Percentiles rank a stretch among this genome's conserved stretches.
Evolutionary conservation across 2,797 vertebrate species (phyloP).

Genomic region (Poeciliopsis turneri): DNA sequence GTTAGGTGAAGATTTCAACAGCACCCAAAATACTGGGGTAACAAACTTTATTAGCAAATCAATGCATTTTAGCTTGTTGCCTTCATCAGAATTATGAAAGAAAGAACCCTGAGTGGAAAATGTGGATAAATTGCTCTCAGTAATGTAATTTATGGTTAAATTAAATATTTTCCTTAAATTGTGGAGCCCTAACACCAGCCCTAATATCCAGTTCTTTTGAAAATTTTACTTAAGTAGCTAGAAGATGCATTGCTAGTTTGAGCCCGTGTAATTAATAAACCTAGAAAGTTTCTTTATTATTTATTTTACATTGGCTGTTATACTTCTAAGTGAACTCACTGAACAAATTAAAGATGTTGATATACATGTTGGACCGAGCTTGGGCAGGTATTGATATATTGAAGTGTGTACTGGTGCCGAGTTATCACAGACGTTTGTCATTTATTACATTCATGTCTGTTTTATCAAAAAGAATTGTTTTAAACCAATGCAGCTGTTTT

Average conservation of each 20-base stretch:
- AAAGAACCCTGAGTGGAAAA: background rate
- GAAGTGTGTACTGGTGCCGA: too few relatives aligned
- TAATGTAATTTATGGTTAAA: background rate
- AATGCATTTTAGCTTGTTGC: background rate
- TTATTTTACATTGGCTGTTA: too few relatives aligned
- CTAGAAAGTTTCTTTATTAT: background rate
- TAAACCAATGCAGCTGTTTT: too few relatives aligned
- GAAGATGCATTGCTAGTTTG: background rate
- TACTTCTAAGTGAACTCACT: too few relatives aligned
- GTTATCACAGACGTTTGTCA: too few relatives aligned
- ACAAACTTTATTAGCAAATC: background rate
- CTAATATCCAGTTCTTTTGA: background rate
- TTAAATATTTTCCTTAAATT: background rate
- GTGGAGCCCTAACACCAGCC: background rate
- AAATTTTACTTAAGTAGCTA: background rate
- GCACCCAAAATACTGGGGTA: background rate
- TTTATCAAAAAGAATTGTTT: too few relatives aligned
- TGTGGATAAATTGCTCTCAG: background rate
- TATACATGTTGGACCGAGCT: too few relatives aligned
- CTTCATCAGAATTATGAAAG: background rate
- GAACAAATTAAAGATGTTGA: too few relatives aligned
- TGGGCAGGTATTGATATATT: too few relatives aligned
- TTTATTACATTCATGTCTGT: too few relatives aligned
- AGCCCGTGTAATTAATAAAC: background rate
- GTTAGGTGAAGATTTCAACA: background rate